These are phyloP conservation scores for Girardinichthys multiradiatus DNA, from an alignment of 2,113 vertebrate genomes.

Conservation along the genomic window DNA sequence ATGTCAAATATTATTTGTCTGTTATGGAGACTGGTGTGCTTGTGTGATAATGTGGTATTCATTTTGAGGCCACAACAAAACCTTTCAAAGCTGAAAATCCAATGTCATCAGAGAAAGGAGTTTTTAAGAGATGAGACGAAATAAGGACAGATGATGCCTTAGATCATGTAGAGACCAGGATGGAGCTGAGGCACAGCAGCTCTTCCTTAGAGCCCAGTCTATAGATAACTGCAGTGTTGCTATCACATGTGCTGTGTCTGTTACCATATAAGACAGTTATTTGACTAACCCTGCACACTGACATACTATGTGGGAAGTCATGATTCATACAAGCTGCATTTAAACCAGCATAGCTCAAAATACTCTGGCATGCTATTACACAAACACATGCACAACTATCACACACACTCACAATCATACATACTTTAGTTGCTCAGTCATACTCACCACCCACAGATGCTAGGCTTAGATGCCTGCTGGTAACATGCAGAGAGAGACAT, in stretches of 20 bases:
- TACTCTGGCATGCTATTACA: conserved; percentile 75
- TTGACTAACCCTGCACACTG: conserved; percentile 81
- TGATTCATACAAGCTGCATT: conserved; percentile 84
- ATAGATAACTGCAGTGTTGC: conserved; percentile 76
- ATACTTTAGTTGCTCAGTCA: conserved; percentile 73
- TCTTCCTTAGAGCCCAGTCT: conserved; percentile 51
- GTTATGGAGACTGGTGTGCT: not conserved
- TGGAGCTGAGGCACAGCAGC: conserved; percentile 24
- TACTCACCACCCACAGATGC: conserved; percentile 68
- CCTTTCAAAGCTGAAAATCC: not conserved
- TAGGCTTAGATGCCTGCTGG: conserved; percentile 51
- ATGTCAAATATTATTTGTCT: too few species aligned
- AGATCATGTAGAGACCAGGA: not conserved
- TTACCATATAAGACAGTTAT: conserved; percentile 82
- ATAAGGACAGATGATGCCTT: not conserved
- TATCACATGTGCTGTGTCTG: conserved; percentile 74
- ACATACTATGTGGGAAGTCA: conserved; percentile 84
- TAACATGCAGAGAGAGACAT: conserved; percentile 59
- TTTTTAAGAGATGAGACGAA: not conserved
- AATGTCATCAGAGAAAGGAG: not conserved
- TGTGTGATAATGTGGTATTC: not conserved
- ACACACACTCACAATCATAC: conserved; percentile 50
- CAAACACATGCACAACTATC: conserved; percentile 53
- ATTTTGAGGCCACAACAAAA: conserved; percentile 3
- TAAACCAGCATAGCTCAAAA: conserved; percentile 75